A percentile compares a stretch with the other conserved stretches of the same genome.
Evolutionary conservation across 2,888 invertebrate species (phyloP).

Genomic region (Caenorhabditis sp.): DNA sequence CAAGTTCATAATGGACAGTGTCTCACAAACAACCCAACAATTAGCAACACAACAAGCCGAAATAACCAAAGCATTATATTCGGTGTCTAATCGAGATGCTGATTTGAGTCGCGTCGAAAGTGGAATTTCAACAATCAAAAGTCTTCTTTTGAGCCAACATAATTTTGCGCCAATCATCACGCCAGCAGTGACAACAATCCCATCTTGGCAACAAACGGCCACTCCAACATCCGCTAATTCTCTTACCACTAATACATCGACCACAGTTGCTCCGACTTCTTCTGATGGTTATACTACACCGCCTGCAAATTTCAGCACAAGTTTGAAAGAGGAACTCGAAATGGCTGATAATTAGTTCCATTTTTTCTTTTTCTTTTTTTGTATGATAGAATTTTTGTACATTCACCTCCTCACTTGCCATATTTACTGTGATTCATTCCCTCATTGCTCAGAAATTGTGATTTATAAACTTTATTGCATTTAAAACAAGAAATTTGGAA

Average conservation of each 20-base stretch:
- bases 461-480: no score
- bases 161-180: constrained; percentile 62
- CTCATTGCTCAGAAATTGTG: neutral
- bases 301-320: constrained; percentile 41
- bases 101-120: constrained; percentile 54
- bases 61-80: constrained; percentile 54
- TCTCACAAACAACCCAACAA: constrained; percentile 61
- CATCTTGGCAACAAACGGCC: constrained; percentile 49
- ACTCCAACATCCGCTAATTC: neutral
- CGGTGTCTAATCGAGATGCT: constrained; percentile 48
- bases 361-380: neutral
- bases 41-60: constrained; percentile 55
- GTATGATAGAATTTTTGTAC: neutral
- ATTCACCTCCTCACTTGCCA: neutral
- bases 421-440: neutral
- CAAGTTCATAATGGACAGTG: constrained; percentile 70
- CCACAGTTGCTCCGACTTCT: constrained; percentile 2
- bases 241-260: constrained; percentile 21
- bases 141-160: constrained; percentile 60
- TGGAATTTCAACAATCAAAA: constrained; percentile 51
- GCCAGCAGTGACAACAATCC: constrained; percentile 42
- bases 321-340: neutral
- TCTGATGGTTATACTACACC: constrained; percentile 41
- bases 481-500: no score
- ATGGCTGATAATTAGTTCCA: neutral